phyloP scores from a whole-genome alignment of 2,888 invertebrate species.

The Patella depressa region DNA sequence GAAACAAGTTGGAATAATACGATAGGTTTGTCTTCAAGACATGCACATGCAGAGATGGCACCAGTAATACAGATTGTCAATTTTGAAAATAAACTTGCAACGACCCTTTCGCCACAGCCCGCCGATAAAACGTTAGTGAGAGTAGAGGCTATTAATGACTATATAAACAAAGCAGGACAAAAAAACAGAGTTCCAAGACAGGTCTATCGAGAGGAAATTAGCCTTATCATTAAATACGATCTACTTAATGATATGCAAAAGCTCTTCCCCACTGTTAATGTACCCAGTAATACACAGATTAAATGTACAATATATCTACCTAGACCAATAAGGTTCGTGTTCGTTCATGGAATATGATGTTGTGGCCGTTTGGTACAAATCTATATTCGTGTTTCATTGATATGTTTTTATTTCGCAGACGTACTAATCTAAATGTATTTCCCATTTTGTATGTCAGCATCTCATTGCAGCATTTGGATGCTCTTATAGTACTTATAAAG shows the following conservation, averaged over 20 bases:
- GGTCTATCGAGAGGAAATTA: neutral
- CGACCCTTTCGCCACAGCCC: neutral
- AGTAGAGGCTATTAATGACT: neutral
- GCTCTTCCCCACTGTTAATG: neutral
- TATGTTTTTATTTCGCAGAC: no score
- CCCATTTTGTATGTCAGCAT: no score
- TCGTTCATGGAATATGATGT: no score
- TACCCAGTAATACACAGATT: neutral
- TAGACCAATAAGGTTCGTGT: no score
- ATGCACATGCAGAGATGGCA: conserved; percentile 3
- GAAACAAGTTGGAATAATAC: no score
- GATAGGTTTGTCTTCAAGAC: neutral
- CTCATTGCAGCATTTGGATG: no score
- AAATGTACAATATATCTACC: no score
- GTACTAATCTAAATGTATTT: no score
- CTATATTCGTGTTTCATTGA: no score
- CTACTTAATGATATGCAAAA: neutral
- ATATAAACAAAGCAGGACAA: neutral
- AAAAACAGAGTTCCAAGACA: no score
- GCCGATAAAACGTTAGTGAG: neutral
- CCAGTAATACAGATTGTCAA: conserved; percentile 7
- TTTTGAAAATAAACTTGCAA: neutral
- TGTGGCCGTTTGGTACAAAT: no score
- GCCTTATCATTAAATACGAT: neutral
- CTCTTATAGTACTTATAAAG: no score